A percentile compares a stretch with the other conserved stretches of the same genome.
phyloP scores from a whole-genome alignment of 2,113 vertebrate species.

The Sinocyclocheilus rhinocerous region DNA sequence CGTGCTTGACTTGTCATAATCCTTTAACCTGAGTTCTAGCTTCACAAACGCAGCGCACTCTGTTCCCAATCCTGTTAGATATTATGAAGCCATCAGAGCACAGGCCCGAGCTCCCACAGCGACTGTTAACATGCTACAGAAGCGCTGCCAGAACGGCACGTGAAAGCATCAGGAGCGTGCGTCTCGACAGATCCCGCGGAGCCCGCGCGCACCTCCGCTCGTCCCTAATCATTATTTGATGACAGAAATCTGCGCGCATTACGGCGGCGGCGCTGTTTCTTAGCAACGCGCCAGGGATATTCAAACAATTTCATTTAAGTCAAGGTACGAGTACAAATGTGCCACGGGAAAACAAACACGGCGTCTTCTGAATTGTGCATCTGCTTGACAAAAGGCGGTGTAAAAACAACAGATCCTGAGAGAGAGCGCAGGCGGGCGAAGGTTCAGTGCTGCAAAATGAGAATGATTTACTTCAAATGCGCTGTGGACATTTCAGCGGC shows the following conservation, averaged over 20 bases:
- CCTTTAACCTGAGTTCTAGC: slow-evolving; percentile 31
- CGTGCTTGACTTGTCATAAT: slow-evolving; percentile 7
- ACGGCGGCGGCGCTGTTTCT: slow-evolving; percentile 92
- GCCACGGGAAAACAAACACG: not conserved
- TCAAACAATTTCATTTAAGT: slow-evolving; percentile 97
- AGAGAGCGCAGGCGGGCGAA: not conserved
- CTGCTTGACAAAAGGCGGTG: slow-evolving; percentile 3
- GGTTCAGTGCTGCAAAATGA: not conserved
- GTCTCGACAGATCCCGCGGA: slow-evolving; percentile 30
- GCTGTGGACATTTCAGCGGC: not conserved
- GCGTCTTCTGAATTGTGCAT: not conserved
- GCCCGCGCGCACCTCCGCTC: slow-evolving; percentile 68
- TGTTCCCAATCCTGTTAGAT: slow-evolving; percentile 11
- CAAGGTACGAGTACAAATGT: slow-evolving; percentile 1
- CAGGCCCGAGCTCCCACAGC: slow-evolving; percentile 37
- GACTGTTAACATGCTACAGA: slow-evolving; percentile 47
- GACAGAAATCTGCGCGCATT: slow-evolving; percentile 93
- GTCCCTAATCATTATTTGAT: slow-evolving; percentile 99
- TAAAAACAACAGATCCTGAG: not conserved
- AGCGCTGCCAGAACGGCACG: not conserved
- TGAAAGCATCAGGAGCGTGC: slow-evolving; percentile 6
- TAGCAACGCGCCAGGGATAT: slow-evolving; percentile 96
- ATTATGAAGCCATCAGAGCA: slow-evolving; percentile 50
- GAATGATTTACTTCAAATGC: slow-evolving; percentile 15
- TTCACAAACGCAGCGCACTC: not conserved